Evolutionary conservation across 2,888 invertebrate genomes (phyloP), one percentile per base, ranked within the genome.

Genomic region (Hydrotaea diabolus): DNA sequence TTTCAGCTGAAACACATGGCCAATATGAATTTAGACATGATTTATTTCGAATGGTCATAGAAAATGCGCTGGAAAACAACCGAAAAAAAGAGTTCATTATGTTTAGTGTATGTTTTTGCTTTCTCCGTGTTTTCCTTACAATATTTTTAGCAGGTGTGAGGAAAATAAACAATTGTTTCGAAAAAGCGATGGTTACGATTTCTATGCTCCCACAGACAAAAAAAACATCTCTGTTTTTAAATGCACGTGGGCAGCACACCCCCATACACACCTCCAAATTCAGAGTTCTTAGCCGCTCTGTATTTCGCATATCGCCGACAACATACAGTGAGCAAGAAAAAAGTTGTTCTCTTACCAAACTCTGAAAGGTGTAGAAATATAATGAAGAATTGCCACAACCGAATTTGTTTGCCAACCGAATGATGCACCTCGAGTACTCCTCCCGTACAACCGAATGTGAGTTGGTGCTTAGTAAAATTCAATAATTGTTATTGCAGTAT

Each of bases 11-110:
- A 43, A 80, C 83, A 83, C 80, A 83, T 80, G 83, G 77, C 77
- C 80, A 53, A 71, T 62, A 77, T 75, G n/a, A 72, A 77, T 73
- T 83, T 23, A 74, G 57, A 77, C 76, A 71, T 74, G 66, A 74
- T 77, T 83, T 80, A 74, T 77, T 74, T 55, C 36, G 43, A 62
- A 43, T 46, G 74, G 46, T 23, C 46, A 74, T 17, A 43, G 21
- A 53, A 36, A 64, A 80, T 64, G 8, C 8, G 55, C 0, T n/a
- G 77, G 49, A 66, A 73, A 31, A 43, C 57, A 15, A 19, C 0
- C 49, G 13, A 46, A 46, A 23, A 13, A 11, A 49, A 26, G 21
- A 19, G 78, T 84, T 84, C 80, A 81, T 59, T 39, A 39, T 11
- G 9, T 39, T 39, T 39, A 3, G 31, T 31, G 31, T 31, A 31